These are phyloP conservation scores for Agrilus biguttatus DNA, from an alignment of 2,888 invertebrate genomes.

Conservation along the genomic window DNA sequence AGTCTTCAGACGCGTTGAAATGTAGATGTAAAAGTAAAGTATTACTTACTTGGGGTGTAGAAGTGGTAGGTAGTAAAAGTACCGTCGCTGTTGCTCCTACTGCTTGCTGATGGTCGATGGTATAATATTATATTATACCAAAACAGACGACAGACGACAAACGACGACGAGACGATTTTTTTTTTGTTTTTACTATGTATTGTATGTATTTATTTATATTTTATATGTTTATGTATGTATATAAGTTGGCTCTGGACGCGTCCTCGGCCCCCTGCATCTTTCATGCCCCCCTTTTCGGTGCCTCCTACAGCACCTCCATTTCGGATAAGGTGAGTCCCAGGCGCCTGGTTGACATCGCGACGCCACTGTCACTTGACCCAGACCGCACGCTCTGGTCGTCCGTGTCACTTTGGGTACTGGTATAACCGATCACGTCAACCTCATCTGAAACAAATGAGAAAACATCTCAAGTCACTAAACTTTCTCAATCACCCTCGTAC, in stretches of 20 bases:
- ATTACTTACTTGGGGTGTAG: no score
- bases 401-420: slow-evolving; percentile 70
- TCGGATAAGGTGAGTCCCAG: slow-evolving; percentile 40
- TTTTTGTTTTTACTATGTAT: background rate
- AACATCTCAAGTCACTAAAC: background rate
- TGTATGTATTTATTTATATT: background rate
- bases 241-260: slow-evolving; percentile 17
- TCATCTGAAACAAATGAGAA: slow-evolving; percentile 47
- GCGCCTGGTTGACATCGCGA: slow-evolving; percentile 51
- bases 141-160: no score
- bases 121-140: no score
- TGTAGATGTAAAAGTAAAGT: no score
- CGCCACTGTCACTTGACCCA: slow-evolving; percentile 57
- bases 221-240: background rate
- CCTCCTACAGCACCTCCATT: slow-evolving; percentile 37
- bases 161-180: no score
- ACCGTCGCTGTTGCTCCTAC: no score
- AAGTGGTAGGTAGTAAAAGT: no score
- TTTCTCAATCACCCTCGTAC: background rate
- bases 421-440: slow-evolving; percentile 75
- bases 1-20: no score
- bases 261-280: slow-evolving; percentile 17
- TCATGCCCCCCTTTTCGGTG: slow-evolving; percentile 7
- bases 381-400: slow-evolving; percentile 71
- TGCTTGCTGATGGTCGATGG: no score